Evolutionary conservation across 2,797 vertebrate species (phyloP).

Genomic region (Acipenser ruthenus): DNA sequence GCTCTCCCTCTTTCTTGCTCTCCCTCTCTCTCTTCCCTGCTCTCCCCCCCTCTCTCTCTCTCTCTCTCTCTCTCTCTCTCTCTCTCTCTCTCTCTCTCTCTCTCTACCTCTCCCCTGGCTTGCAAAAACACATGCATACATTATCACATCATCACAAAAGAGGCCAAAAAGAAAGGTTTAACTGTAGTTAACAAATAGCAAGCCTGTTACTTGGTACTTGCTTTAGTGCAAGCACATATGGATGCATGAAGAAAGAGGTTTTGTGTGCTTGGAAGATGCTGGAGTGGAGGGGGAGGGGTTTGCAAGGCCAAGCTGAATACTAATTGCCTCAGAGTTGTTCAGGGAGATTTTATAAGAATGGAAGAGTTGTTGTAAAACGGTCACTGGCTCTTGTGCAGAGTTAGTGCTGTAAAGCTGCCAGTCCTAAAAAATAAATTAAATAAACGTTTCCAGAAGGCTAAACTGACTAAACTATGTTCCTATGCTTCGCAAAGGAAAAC

Average conservation of each 20-base stretch:
- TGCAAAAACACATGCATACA: background rate
- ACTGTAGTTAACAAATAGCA: background rate
- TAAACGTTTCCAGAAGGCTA: too few relatives aligned
- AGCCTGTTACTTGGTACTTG: slow-evolving; percentile 1
- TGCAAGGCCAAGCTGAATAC: slow-evolving; percentile 55
- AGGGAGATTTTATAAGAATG: slow-evolving; percentile 52
- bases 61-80: too few relatives aligned
- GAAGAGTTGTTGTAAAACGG: slow-evolving; percentile 60
- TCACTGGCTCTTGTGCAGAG: slow-evolving; percentile 42
- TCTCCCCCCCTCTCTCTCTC: background rate
- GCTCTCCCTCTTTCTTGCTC: background rate
- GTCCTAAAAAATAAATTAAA: background rate
- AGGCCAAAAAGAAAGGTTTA: too few relatives aligned
- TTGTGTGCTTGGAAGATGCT: slow-evolving; percentile 35
- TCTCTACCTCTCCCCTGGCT: slow-evolving; percentile 11
- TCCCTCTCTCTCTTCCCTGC: too few relatives aligned
- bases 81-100: background rate
- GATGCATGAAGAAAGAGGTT: slow-evolving; percentile 33
- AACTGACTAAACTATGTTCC: too few relatives aligned
- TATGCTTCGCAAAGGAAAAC: too few relatives aligned
- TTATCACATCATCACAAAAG: too few relatives aligned
- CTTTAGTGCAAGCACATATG: slow-evolving; percentile 17
- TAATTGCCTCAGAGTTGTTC: slow-evolving; percentile 57
- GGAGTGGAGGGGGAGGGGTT: slow-evolving; percentile 46
- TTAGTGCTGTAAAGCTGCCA: slow-evolving; percentile 29